phyloP scores from a whole-genome alignment of 2,888 invertebrate species.

The Nymphalis urticae region DNA sequence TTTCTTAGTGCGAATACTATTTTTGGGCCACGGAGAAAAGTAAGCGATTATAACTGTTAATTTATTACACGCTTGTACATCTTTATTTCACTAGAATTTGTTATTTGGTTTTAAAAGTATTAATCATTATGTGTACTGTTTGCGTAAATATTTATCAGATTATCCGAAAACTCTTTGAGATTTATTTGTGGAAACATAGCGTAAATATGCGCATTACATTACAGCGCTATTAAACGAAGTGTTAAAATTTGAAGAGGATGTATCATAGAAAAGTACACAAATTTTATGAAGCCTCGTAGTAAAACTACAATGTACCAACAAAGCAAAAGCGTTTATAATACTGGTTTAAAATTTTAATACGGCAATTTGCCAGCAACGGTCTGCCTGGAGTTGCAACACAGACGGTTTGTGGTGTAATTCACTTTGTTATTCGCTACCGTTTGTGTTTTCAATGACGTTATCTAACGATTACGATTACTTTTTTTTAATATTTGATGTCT shows the following conservation, averaged over 20 bases:
- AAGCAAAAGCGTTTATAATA: conserved; percentile 58
- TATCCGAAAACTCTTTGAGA: not conserved
- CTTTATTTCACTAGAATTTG: conserved; percentile 2
- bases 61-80: not conserved
- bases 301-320: conserved; percentile 41
- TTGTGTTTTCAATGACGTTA: conserved; percentile 37
- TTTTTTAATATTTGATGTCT: conserved; percentile 21
- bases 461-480: conserved; percentile 33
- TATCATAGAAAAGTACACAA: conserved; percentile 33
- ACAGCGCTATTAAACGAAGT: conserved; percentile 31
- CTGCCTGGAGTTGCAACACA: conserved; percentile 42
- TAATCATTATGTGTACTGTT: not conserved
- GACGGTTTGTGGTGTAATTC: conserved; percentile 47
- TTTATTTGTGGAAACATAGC: conserved; percentile 15
- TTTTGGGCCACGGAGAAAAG: not conserved
- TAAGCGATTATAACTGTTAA: not conserved
- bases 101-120: not conserved
- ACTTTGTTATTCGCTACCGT: conserved; percentile 37
- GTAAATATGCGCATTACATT: conserved; percentile 17
- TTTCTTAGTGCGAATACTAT: not conserved
- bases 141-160: conserved; percentile 1
- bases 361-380: conserved; percentile 60
- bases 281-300: conserved; percentile 31
- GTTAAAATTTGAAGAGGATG: conserved; percentile 31
- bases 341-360: conserved; percentile 66